Evolutionary conservation across 2,888 invertebrate genomes (phyloP).

Genomic region (Hemicrepidius hirtus): DNA sequence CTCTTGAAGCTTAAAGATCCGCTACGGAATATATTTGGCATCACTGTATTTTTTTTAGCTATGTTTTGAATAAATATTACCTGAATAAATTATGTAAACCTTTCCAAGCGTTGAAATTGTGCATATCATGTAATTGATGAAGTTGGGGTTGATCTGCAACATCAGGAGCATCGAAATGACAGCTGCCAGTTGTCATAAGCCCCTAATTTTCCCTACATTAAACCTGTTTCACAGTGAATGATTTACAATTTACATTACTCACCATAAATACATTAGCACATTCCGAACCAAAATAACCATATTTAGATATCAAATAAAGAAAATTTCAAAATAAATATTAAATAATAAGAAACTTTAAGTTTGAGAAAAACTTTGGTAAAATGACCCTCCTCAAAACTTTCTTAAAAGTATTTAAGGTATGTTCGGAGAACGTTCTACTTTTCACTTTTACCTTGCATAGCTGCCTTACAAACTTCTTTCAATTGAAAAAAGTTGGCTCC

Average conservation of each 20-base stretch:
- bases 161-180: slow-evolving; percentile 20
- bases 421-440: slow-evolving; percentile 8
- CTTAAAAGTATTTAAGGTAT: slow-evolving; percentile 4
- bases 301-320: neutral
- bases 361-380: neutral
- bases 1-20: too few species aligned
- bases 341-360: slow-evolving; percentile 9
- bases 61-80: neutral
- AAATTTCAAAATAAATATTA: neutral
- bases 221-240: slow-evolving; percentile 19
- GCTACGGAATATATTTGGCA: too few species aligned
- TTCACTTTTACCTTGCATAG: neutral
- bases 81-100: slow-evolving; percentile 4
- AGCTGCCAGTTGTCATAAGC: slow-evolving; percentile 22
- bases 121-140: slow-evolving; percentile 22
- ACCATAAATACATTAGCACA: neutral
- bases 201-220: slow-evolving; percentile 19
- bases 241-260: slow-evolving; percentile 11
- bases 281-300: neutral
- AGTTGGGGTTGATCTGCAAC: slow-evolving; percentile 21
- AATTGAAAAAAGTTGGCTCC: slow-evolving; percentile 11
- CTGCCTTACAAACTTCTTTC: slow-evolving; percentile 12
- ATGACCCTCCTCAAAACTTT: neutral
- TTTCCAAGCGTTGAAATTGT: slow-evolving; percentile 1
- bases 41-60: too few species aligned